Evolutionary conservation across 1,140 invertebrate genomes (phyloP).

Genomic region (Whitmania pigra): DNA sequence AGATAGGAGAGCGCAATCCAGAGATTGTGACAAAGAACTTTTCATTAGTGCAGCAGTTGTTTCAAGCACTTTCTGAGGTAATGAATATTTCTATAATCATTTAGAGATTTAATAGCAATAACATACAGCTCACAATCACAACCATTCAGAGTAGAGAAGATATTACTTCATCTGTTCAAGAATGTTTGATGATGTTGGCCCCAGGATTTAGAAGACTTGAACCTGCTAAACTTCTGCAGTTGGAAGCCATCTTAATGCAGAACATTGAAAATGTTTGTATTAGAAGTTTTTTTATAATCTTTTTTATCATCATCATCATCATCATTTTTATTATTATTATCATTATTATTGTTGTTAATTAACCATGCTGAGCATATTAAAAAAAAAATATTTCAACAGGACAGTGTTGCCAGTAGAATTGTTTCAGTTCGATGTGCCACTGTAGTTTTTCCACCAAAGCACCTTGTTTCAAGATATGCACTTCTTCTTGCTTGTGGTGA

Average conservation of each 20-base stretch:
- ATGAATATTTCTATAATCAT: constrained; percentile 24
- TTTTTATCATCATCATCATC: no score
- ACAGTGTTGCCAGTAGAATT: background rate
- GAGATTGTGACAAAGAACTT: constrained; percentile 56
- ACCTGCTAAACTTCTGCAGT: constrained; percentile 32
- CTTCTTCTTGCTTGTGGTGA: constrained; percentile 72
- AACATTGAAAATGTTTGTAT: constrained; percentile 40
- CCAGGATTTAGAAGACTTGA: constrained; percentile 50
- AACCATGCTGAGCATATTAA: constrained; percentile 8
- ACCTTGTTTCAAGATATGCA: constrained; percentile 67
- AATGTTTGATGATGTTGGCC: constrained; percentile 58
- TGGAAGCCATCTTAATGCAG: constrained; percentile 49
- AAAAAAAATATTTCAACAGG: background rate
- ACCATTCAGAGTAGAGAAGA: constrained; percentile 36
- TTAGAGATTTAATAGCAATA: no score
- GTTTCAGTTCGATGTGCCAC: constrained; percentile 61
- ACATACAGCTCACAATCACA: no score
- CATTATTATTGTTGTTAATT: no score
- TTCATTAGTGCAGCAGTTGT: constrained; percentile 52
- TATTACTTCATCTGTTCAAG: constrained; percentile 54
- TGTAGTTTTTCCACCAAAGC: constrained; percentile 63
- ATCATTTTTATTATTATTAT: no score
- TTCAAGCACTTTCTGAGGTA: constrained; percentile 52
- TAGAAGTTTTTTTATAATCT: background rate
- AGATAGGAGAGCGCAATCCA: constrained; percentile 56